Base-by-base conservation (phyloP, 2,797 vertebrate genomes). In the Tokudaia tokunoshimensis region DNA sequence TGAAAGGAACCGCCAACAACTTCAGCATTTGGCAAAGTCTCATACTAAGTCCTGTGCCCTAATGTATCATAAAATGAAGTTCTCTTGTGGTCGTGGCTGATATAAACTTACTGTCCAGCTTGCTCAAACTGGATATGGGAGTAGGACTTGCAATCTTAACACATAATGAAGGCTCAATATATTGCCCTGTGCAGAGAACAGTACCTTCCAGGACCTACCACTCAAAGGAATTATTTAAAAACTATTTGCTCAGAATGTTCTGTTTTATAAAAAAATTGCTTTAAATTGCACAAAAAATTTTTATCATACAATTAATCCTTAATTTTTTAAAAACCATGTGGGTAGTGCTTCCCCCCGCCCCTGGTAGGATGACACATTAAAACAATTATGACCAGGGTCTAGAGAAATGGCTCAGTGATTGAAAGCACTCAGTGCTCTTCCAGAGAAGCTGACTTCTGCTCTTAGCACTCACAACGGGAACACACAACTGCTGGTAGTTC, bases 251-350 rank as follows among this genome's bases (percentile, higher is more conserved):
- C 94, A 22, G 41, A 96, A 84, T 91, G 50, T 93, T 85, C 34
- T 61, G 59, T 96, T 93, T 96, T 26, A 67, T 29, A 91, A 55
- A 79, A 96, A 96, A 67, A 50, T 84, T 20, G 82, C 7, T 31
- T 87, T 89, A 89, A 95, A 81, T 92, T 72, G 20, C 6, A 92
- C 92, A 70, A 91, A 79, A 50, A 88, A 41, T 41, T 52, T 13
- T 50, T 87, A 79, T 57, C 78, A 81, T 55, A 47, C 1, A 86
- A 34, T 63, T 89, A 95, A 95, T 61, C 87, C 52, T 79, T 75
- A 10, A 65, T 76, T 72, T n/a, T 57, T 4, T 20, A 52, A 55
- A 55, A 31, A 78, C 83, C 4, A 19, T 92, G 41, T 50, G 65
- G 65, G 17, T 37, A 94, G 10, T 93, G 17, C 22, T 74, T 14